Percentiles rank a stretch among this genome's conserved stretches.
Evolutionary conservation across 2,797 vertebrate genomes (phyloP).

Genomic region (Iguana delicatissima): DNA sequence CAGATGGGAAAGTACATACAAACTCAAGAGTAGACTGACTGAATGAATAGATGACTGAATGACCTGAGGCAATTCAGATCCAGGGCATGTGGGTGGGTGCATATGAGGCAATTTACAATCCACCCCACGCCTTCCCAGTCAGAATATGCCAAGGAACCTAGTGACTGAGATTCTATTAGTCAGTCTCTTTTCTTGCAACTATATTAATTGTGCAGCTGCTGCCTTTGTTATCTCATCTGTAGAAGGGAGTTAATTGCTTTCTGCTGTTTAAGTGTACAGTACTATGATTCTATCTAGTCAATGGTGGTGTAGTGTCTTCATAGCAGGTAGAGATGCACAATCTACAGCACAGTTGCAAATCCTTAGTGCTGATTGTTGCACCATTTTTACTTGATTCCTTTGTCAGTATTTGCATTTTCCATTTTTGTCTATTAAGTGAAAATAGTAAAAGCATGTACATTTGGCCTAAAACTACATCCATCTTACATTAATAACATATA

Average conservation of each 20-base stretch:
- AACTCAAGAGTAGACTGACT: not conserved
- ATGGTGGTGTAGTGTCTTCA: not conserved
- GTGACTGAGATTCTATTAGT: not conserved
- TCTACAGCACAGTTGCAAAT: not conserved
- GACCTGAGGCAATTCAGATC: not conserved
- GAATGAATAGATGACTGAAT: not conserved
- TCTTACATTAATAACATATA: not conserved
- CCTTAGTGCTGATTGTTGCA: not conserved
- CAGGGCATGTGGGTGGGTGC: not conserved
- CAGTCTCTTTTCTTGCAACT: not conserved
- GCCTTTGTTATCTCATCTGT: constrained; percentile 31
- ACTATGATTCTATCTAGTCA: not conserved
- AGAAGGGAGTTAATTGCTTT: constrained; percentile 16
- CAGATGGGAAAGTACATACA: constrained; percentile 31
- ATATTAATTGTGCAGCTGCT: not conserved
- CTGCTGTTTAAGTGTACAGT: not conserved
- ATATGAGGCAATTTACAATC: not conserved
- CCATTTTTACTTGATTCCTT: not conserved
- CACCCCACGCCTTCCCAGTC: not conserved
- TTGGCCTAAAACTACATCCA: not conserved
- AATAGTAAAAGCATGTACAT: not conserved
- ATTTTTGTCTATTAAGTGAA: not conserved
- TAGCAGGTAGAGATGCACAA: not conserved
- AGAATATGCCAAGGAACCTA: not conserved
- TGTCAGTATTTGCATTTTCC: not conserved